Percentiles rank a stretch among this genome's conserved stretches.
phyloP scores from a whole-genome alignment of 2,113 vertebrate species.

The Lycaon pictus region DNA sequence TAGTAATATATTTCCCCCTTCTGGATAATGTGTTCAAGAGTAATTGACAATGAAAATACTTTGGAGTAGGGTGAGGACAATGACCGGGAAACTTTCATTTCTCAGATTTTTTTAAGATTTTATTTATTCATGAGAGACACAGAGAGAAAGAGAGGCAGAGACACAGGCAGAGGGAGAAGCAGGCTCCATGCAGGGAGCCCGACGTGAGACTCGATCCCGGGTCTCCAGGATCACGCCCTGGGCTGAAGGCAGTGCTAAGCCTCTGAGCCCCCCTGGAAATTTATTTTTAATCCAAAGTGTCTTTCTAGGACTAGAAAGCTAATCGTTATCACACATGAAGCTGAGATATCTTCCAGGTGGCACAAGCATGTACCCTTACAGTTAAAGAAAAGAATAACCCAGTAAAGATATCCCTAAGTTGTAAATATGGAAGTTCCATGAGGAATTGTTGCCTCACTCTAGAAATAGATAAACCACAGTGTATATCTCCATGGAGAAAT shows the following conservation, averaged over 20 bases:
- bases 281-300: conserved; percentile 28
- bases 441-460: neutral
- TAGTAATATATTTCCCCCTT: neutral
- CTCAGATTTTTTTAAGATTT: no score
- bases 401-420: neutral
- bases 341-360: neutral
- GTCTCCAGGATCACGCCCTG: no score
- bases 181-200: no score
- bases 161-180: no score
- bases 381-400: neutral
- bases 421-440: neutral
- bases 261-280: neutral
- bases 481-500: neutral
- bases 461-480: neutral
- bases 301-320: neutral
- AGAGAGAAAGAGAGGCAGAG: no score
- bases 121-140: no score
- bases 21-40: neutral
- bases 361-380: neutral
- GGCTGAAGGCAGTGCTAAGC: no score
- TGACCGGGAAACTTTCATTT: neutral
- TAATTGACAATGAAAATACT: conserved; percentile 12
- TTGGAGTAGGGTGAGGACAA: neutral
- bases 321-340: neutral
- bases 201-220: no score